These are phyloP conservation scores for Gobionotothen gibberifrons DNA, from an alignment of 2,797 vertebrate species.

Conservation along the genomic window DNA sequence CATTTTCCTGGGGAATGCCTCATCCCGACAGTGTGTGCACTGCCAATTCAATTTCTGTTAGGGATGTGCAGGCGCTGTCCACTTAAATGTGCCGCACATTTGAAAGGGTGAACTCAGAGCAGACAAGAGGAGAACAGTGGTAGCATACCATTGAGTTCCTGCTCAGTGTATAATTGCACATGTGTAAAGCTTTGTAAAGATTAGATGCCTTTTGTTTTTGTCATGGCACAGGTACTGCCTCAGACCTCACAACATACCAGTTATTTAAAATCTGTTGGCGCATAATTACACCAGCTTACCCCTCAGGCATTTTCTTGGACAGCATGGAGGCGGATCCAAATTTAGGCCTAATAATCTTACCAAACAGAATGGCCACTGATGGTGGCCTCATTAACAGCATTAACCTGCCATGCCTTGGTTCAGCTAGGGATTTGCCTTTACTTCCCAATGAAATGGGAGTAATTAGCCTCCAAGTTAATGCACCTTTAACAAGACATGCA, in stretches of 20 bases:
- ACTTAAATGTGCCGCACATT: conserved; percentile 30
- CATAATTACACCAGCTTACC: conserved; percentile 38
- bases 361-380: conserved; percentile 37
- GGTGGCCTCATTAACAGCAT: conserved; percentile 33
- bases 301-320: conserved; percentile 28
- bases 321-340: conserved; percentile 29
- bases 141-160: conserved; percentile 18
- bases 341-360: conserved; percentile 33
- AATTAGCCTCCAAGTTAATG: background rate
- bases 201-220: conserved; percentile 30
- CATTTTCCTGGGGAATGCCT: conserved; percentile 87
- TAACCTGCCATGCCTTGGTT: conserved; percentile 8
- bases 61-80: conserved; percentile 50
- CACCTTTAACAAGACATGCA: background rate
- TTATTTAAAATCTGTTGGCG: conserved; percentile 32
- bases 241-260: conserved; percentile 29
- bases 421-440: conserved; percentile 16
- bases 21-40: conserved; percentile 88
- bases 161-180: conserved; percentile 24
- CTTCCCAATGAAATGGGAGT: background rate
- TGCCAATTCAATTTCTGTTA: conserved; percentile 75
- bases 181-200: conserved; percentile 32
- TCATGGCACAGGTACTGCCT: conserved; percentile 13
- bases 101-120: conserved; percentile 38
- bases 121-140: conserved; percentile 21